A percentile compares a stretch with the other conserved stretches of the same genome.
Evolutionary conservation across 2,888 invertebrate genomes (phyloP).

Genomic region (Acleris cristana): DNA sequence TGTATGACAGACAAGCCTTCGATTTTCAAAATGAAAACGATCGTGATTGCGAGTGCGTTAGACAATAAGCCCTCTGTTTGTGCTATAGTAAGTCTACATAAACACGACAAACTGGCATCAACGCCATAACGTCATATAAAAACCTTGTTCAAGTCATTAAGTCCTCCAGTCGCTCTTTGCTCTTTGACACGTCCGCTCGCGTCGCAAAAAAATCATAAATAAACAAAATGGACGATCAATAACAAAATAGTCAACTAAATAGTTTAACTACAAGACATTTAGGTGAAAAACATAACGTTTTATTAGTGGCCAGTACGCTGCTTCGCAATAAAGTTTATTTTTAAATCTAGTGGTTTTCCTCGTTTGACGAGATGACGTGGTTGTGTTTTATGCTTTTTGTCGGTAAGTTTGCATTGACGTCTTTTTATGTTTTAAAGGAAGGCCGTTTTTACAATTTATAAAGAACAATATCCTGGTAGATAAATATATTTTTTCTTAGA

Average conservation of each 20-base stretch:
- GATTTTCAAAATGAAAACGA: too few relatives aligned
- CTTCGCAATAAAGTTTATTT: conserved; percentile 57
- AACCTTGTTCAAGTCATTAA: background rate
- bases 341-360: conserved; percentile 59
- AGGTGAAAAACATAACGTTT: conserved; percentile 1
- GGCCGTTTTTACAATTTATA: background rate
- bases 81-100: background rate
- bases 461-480: too few relatives aligned
- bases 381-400: conserved; percentile 63
- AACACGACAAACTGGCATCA: conserved; percentile 7
- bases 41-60: too few relatives aligned
- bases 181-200: conserved; percentile 14
- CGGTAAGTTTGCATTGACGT: conserved; percentile 61
- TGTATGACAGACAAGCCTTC: too few relatives aligned
- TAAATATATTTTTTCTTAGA: too few relatives aligned
- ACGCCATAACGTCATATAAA: background rate
- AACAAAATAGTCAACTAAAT: conserved; percentile 14
- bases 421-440: background rate
- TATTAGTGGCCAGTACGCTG: background rate
- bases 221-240: conserved; percentile 18
- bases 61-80: too few relatives aligned
- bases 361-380: conserved; percentile 61
- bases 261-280: conserved; percentile 3
- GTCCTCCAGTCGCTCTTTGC: conserved; percentile 18
- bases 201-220: conserved; percentile 9